Conservation (phyloP, 1,140 invertebrate genomes). For the Episyrphus balteatus region DNA sequence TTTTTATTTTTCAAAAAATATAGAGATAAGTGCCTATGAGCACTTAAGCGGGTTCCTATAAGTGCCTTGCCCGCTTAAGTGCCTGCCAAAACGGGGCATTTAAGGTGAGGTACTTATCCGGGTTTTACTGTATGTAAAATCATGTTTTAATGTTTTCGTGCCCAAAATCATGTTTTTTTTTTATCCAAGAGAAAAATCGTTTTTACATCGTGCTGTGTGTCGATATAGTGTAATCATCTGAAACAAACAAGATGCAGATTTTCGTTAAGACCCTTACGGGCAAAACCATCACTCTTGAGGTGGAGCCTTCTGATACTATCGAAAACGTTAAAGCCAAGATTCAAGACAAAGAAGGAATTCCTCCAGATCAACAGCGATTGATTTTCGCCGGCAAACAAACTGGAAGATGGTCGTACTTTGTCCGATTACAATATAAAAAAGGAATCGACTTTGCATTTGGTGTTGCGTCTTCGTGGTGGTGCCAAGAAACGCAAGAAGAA, state of each 20-base stretch:
- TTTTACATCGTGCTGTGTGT: too few species aligned
- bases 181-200: too few species aligned
- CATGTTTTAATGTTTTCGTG: too few species aligned
- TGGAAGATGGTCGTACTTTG: constrained; percentile 86
- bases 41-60: too few species aligned
- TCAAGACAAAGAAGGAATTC: constrained; percentile 84
- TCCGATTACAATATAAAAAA: constrained; percentile 93
- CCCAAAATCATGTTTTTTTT: too few species aligned
- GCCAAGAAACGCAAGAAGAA: constrained; percentile 99
- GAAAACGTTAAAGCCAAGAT: constrained; percentile 93
- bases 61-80: too few species aligned
- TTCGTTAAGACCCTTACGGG: constrained; percentile 91
- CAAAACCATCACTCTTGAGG: constrained; percentile 91
- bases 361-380: constrained; percentile 77
- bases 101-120: too few species aligned
- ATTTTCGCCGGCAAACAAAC: constrained; percentile 89
- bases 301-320: constrained; percentile 83
- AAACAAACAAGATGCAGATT: constrained; percentile 66
- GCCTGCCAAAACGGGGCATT: too few species aligned
- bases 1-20: too few species aligned
- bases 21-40: too few species aligned
- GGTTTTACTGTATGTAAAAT: too few species aligned
- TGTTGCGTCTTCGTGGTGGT: constrained; percentile 83
- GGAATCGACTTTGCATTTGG: constrained; percentile 84
- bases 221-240: too few species aligned